Conservation (phyloP, 2,113 vertebrate genomes). For the Prinia subflava region DNA sequence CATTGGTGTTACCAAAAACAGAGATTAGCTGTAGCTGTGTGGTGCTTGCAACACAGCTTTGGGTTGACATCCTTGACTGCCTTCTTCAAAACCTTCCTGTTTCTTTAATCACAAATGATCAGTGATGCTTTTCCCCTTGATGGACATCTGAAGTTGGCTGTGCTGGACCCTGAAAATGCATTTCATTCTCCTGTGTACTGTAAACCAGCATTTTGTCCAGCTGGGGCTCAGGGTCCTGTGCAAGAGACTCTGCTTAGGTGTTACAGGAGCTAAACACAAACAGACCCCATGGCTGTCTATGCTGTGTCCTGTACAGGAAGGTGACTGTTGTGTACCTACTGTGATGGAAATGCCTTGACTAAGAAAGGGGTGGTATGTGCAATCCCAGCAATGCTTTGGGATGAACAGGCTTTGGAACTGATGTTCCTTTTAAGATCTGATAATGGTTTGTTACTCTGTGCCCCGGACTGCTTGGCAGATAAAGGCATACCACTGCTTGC, state of each 20-base stretch:
- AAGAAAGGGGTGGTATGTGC: not conserved
- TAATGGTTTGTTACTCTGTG: not conserved
- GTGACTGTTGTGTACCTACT: not conserved
- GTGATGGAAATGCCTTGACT: not conserved
- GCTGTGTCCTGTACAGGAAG: not conserved
- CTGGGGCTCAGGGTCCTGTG: not conserved
- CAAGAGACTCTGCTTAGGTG: not conserved
- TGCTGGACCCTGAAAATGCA: not conserved
- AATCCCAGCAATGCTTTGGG: not conserved
- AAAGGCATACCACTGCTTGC: not conserved
- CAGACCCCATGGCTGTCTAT: not conserved
- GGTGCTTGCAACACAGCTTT: not conserved
- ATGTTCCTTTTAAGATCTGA: not conserved
- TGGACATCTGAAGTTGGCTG: not conserved
- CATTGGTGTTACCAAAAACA: constrained; percentile 41
- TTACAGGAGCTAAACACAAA: not conserved
- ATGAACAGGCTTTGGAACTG: not conserved
- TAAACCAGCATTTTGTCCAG: not conserved
- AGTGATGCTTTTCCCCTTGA: not conserved
- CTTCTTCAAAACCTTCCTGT: not conserved
- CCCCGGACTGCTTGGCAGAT: not conserved
- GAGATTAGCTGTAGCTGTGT: not conserved
- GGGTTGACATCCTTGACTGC: not conserved
- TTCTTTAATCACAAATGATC: not conserved
- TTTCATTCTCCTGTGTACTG: not conserved